phyloP scores from a whole-genome alignment of 1,140 invertebrate genomes.

The Euura lappo region DNA sequence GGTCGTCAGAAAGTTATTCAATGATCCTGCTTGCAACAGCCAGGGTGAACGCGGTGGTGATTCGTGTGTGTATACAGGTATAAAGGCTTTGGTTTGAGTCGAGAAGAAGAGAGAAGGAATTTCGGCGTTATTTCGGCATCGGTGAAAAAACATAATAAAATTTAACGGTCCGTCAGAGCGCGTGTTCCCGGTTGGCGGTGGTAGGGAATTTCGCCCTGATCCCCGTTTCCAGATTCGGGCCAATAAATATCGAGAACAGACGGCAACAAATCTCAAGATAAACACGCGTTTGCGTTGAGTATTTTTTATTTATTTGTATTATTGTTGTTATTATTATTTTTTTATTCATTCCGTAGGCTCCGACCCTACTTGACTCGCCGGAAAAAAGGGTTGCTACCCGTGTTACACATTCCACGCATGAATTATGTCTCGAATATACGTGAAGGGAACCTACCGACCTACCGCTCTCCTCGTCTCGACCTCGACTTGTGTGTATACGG shows the following conservation, averaged over 20 bases:
- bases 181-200: constrained; percentile 22
- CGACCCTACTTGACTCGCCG: neutral
- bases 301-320: constrained; percentile 41
- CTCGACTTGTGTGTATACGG: neutral
- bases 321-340: neutral
- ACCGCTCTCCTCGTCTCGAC: neutral
- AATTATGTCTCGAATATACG: neutral
- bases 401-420: neutral
- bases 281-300: constrained; percentile 37
- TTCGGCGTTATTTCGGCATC: constrained; percentile 26
- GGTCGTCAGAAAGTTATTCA: neutral
- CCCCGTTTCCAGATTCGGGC: constrained; percentile 23
- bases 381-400: neutral
- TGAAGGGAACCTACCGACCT: neutral
- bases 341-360: neutral
- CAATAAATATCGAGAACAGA: constrained; percentile 55
- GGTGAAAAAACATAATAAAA: constrained; percentile 28
- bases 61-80: neutral
- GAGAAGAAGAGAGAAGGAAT: constrained; percentile 24
- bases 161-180: constrained; percentile 53
- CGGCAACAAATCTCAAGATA: constrained; percentile 57
- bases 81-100: neutral
- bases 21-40: no score
- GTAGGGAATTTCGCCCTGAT: neutral
- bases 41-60: constrained; percentile 24